These are phyloP conservation scores for Esox lucius DNA, from an alignment of 2,797 vertebrate species.

Conservation along the genomic window DNA sequence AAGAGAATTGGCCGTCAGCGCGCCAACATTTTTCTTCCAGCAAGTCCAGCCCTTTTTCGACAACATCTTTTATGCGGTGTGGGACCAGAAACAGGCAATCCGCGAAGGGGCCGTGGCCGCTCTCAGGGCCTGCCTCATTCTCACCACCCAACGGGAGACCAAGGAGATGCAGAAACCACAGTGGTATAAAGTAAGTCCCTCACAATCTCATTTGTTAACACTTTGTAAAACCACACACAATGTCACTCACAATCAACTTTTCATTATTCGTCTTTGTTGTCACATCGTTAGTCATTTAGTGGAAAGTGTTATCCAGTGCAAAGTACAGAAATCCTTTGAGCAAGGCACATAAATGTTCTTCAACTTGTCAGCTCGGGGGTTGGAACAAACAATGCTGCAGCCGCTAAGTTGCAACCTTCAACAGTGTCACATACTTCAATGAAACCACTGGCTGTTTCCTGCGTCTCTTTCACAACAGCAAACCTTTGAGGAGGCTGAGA, in stretches of 20 bases:
- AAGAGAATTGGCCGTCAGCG: conserved; percentile 93
- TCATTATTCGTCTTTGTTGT: background rate
- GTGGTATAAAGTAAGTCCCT: conserved; percentile 93
- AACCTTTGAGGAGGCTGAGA: conserved; percentile 96
- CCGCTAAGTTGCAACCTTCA: no score
- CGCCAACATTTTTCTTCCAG: conserved; percentile 99
- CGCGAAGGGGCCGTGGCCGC: conserved; percentile 95
- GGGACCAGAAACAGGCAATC: conserved; percentile 98
- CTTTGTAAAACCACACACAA: conserved; percentile 64
- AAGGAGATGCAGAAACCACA: conserved; percentile 99
- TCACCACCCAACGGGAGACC: conserved; percentile 96
- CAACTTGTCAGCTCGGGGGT: no score
- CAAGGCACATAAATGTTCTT: no score
- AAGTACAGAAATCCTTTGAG: no score
- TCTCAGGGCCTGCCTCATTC: conserved; percentile 91
- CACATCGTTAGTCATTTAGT: background rate
- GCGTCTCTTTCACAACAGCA: conserved; percentile 73
- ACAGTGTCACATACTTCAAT: background rate
- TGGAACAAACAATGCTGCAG: no score
- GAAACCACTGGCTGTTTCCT: background rate
- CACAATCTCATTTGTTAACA: background rate
- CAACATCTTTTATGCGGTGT: conserved; percentile 95
- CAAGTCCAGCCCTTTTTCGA: conserved; percentile 99
- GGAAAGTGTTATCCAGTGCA: no score
- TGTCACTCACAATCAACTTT: conserved; percentile 36